phyloP scores from a whole-genome alignment of 2,113 vertebrate genomes.

The Corythoichthys intestinalis region DNA sequence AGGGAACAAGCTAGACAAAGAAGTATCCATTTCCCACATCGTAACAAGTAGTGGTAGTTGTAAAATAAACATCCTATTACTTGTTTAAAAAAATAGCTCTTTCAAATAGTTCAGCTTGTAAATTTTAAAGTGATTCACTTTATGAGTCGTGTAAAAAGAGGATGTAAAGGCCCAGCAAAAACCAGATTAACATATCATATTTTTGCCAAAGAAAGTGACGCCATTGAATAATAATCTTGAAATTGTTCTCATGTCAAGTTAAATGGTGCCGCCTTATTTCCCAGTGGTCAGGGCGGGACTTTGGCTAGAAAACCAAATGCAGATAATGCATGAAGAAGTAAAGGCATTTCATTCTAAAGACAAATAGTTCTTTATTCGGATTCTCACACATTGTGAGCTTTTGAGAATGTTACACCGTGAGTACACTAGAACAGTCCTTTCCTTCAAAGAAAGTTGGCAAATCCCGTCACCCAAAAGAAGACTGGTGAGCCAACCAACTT shows the following conservation, averaged over 20 bases:
- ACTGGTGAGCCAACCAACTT: constrained; percentile 21
- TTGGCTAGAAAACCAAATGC: neutral
- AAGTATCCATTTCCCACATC: too few relatives aligned
- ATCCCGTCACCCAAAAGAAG: constrained; percentile 19
- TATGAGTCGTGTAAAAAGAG: neutral
- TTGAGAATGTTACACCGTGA: constrained; percentile 49
- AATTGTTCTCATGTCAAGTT: constrained; percentile 24
- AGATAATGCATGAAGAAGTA: neutral
- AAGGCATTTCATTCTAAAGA: neutral
- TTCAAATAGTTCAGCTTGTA: neutral
- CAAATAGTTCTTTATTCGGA: constrained; percentile 39
- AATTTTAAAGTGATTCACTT: neutral
- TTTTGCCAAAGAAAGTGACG: constrained; percentile 38
- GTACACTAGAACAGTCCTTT: constrained; percentile 24
- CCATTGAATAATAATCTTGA: constrained; percentile 34
- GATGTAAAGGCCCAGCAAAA: constrained; percentile 24
- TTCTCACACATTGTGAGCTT: constrained; percentile 50
- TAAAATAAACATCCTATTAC: too few relatives aligned
- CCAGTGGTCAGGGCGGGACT: constrained; percentile 46
- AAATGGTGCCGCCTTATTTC: constrained; percentile 34
- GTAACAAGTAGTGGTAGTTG: too few relatives aligned
- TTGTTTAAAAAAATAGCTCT: too few relatives aligned
- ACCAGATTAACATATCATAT: constrained; percentile 8
- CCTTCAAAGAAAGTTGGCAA: constrained; percentile 24
- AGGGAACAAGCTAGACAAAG: too few relatives aligned